A percentile compares a stretch with the other conserved stretches of the same genome.
phyloP scores from a whole-genome alignment of 2,888 invertebrate genomes.

The Heteromyza rotundicornis region DNA sequence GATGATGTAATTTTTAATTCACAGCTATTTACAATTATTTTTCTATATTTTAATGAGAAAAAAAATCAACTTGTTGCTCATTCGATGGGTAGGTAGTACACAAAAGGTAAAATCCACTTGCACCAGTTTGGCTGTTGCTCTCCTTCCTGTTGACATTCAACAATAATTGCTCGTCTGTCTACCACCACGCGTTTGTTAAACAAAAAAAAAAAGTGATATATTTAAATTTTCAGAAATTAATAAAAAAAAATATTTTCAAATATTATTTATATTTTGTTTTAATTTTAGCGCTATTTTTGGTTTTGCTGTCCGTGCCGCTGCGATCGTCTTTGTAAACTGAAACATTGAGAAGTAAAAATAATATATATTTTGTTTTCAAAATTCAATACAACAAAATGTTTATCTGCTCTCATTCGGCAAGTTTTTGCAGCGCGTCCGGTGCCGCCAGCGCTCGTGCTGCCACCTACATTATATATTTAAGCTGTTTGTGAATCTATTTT shows the following conservation, averaged over 20 bases:
- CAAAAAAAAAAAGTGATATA: too few species aligned
- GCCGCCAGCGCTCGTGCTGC: not conserved
- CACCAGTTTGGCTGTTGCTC: too few species aligned
- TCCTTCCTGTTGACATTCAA: too few species aligned
- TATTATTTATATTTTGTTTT: constrained; percentile 3
- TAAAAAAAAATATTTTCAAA: too few species aligned
- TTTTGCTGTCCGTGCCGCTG: constrained; percentile 41
- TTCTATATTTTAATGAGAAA: too few species aligned
- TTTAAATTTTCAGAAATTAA: not conserved
- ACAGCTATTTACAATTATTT: too few species aligned
- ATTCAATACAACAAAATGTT: constrained; percentile 5
- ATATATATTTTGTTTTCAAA: constrained; percentile 30
- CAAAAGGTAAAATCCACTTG: not conserved
- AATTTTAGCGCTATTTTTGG: constrained; percentile 6
- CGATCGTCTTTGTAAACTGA: constrained; percentile 45
- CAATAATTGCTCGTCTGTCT: too few species aligned
- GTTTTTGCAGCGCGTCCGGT: not conserved
- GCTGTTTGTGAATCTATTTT: not conserved
- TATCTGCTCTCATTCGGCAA: not conserved
- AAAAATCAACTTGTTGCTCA: not conserved
- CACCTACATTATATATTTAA: not conserved
- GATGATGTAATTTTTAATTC: constrained; percentile 21
- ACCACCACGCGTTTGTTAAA: too few species aligned
- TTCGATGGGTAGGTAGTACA: not conserved
- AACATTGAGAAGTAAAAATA: constrained; percentile 26